Percentiles rank a stretch among this genome's conserved stretches.
These are phyloP conservation scores for Athene noctua DNA, from an alignment of 2,113 vertebrate genomes.

Conservation along the genomic window DNA sequence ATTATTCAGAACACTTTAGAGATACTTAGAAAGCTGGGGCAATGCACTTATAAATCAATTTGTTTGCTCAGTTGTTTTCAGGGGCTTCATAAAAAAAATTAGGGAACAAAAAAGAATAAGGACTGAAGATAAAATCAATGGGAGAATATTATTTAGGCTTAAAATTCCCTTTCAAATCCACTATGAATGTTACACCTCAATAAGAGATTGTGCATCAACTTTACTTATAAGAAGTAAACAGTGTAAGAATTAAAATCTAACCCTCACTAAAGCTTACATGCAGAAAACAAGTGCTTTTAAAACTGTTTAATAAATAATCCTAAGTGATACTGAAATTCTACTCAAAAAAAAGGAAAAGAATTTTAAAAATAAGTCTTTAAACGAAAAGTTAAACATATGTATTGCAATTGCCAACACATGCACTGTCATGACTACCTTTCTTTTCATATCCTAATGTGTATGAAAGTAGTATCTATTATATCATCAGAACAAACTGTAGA, in stretches of 20 bases:
- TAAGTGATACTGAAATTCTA: background rate
- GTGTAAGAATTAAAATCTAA: background rate
- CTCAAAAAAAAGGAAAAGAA: background rate
- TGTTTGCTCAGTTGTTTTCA: background rate
- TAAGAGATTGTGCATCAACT: background rate
- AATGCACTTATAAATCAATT: background rate
- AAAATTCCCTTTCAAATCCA: background rate
- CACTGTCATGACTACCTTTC: background rate
- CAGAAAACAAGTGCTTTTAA: background rate
- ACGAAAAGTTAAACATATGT: background rate
- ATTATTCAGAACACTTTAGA: background rate
- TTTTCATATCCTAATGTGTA: background rate
- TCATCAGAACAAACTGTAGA: background rate
- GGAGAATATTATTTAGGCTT: background rate
- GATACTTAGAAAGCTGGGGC: background rate
- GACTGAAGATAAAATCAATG: background rate
- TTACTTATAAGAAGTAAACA: background rate
- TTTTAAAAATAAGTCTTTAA: background rate
- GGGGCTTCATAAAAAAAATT: background rate
- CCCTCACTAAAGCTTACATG: background rate
- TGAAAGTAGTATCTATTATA: background rate
- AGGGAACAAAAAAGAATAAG: background rate
- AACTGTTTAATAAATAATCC: background rate
- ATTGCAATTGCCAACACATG: background rate
- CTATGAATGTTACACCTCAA: accelerated